Evolutionary conservation across 1,140 invertebrate species (phyloP), one percentile per base, ranked within the genome.

Genomic region (Drosophila fuyamai): DNA sequence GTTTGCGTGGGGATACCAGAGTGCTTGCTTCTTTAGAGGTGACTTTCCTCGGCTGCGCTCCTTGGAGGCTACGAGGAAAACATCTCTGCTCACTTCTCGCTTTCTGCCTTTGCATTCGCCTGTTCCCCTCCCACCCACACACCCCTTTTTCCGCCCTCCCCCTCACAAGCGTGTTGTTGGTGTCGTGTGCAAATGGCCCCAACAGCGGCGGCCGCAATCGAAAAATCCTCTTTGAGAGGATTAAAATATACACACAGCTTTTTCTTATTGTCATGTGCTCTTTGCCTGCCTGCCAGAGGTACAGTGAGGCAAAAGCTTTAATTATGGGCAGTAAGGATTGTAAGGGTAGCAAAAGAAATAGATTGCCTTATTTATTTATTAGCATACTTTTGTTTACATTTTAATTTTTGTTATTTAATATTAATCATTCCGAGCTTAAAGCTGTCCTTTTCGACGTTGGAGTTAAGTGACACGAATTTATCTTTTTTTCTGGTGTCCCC

Each of bases 181-280:
- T 89, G 89, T 74, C 89, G 89, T 83, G 89, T 86, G 89, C 89
- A 91, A 90, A 82, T 54, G 76, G 82, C 75, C 38, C 50, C 62
- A 81, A 23, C 71, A 71, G 53, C 41, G 38, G 61, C 63, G 56
- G 71, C 71, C 53, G 80, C 76, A 83, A 75, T 79, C 71, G 68
- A 91, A 88, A 91, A 91, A 91, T 91, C 89, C 89, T 91, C 89
- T 91, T 91, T 91, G 89, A 90, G 83, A 91, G 89, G 89, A 91
- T 91, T 91, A 91, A 91, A 79, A 88, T 81, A 82, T 78, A 76
- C 71, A 84, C 56, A 80, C 60, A 78, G 73, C 74, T 81, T 80
- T 79, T 78, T 75, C 74, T 54, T 56, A 60, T 68, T 76, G 62
- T 68, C 58, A 51, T 72, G 43, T 62, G 76, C 66, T 70, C 85